Evolutionary conservation across 1,140 invertebrate species (phyloP), one percentile per base, ranked within the genome.

Genomic region (Drosophila lacertosa): DNA sequence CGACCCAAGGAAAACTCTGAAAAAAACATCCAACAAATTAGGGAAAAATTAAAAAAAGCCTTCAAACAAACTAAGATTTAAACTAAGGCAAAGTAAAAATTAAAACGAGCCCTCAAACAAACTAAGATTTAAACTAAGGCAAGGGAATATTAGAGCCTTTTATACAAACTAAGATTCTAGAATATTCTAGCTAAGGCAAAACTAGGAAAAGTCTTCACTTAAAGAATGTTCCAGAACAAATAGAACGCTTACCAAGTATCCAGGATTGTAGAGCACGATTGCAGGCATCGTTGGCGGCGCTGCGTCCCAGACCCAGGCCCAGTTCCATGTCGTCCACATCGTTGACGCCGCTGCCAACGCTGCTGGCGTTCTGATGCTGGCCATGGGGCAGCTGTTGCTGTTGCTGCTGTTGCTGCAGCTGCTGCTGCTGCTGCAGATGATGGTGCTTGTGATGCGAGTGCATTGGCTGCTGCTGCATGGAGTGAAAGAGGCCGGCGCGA

Each of bases 311-410:
- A 1, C 59, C 76, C 59, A 90, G 37, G 0, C 82, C 74, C 50
- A 90, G 48, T 32, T 90, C 88, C 75, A 90, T 68, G 35, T 90
- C 89, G 32, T 89, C 89, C 24, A 71, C 76, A 37, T 89, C 78
- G 22, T 67, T 63, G 47, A 60, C 62, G 4, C 37, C 70, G 39
- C 44, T 58, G 15, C 39, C 53, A 2, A 53, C 22, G 29, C 22
- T 53, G 48, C 55, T 74, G 57, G 54, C 33, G 0, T 53, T 9
- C 4, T 77, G 37, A 65, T 72, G 57, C 20, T 33, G 55, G 13
- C 20, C 45, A 32, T 76, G 72, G 4, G 62, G 63, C 15, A 60
- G 62, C 18, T 70, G 76, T 6, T 89, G 83, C 9, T 89, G 77
- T 13, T 29, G 54, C 22, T 58, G 77, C 4, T 88, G 89, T 5